phyloP scores from a whole-genome alignment of 2,888 invertebrate species.

The Copidosoma aretas region DNA sequence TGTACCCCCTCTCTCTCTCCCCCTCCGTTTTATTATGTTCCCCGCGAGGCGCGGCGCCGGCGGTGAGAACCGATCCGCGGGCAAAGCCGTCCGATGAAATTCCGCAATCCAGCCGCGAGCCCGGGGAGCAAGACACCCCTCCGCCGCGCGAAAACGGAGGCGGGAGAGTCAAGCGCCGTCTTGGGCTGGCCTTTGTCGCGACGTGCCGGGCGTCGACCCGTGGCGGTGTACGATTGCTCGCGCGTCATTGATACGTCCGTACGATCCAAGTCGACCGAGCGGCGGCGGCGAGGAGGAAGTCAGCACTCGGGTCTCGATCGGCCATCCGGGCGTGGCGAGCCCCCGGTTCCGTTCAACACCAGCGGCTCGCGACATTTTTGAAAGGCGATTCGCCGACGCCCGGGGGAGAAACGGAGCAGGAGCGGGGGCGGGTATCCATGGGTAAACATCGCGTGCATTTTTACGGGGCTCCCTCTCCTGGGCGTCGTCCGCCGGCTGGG shows the following conservation, averaged over 20 bases:
- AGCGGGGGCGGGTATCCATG: conserved; percentile 22
- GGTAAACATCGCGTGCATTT: conserved; percentile 42
- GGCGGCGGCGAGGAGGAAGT: too few relatives aligned
- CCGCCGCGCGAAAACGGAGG: neutral
- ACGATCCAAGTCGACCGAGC: too few relatives aligned
- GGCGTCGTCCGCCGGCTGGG: neutral
- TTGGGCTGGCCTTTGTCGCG: too few relatives aligned
- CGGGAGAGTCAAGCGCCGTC: too few relatives aligned
- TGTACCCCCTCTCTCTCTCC: conserved; percentile 23
- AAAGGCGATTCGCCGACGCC: conserved; percentile 12
- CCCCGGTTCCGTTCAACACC: conserved; percentile 23
- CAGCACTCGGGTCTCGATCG: too few relatives aligned
- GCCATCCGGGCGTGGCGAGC: conserved; percentile 13
- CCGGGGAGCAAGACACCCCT: neutral
- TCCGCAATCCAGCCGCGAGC: conserved; percentile 33
- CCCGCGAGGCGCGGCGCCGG: conserved; percentile 31
- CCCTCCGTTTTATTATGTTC: conserved; percentile 33
- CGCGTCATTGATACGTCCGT: too few relatives aligned
- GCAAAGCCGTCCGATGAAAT: conserved; percentile 54
- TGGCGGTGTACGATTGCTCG: too few relatives aligned
- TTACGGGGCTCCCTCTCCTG: conserved; percentile 11
- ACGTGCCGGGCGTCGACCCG: too few relatives aligned
- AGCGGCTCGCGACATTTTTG: conserved; percentile 9
- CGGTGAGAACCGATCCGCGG: conserved; percentile 32
- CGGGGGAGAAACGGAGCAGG: neutral